Conservation (phyloP, 2,888 invertebrate species). For the Himalopsyche japonica region DNA sequence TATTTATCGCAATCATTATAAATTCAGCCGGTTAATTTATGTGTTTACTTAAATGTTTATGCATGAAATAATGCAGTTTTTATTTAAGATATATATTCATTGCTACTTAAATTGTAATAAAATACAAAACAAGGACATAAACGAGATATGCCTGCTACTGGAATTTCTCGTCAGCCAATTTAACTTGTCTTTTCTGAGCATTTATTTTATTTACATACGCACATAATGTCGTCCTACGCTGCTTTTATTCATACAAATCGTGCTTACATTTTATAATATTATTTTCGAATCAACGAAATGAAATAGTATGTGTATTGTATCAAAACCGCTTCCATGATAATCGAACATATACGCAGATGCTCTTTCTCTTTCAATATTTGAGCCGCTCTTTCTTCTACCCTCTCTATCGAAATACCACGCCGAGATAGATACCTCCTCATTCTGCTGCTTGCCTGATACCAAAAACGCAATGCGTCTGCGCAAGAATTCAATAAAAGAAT, state of each 20-base stretch:
- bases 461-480: conserved; percentile 35
- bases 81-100: background rate
- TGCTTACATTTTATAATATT: background rate
- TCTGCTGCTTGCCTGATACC: conserved; percentile 32
- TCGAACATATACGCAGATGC: background rate
- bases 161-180: conserved; percentile 1
- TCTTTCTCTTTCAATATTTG: background rate
- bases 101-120: background rate
- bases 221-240: background rate
- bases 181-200: background rate
- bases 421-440: conserved; percentile 8
- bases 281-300: background rate
- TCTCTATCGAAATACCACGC: background rate
- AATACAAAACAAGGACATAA: background rate
- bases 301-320: background rate
- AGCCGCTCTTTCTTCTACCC: background rate
- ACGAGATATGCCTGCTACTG: conserved; percentile 8
- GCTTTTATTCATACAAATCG: background rate
- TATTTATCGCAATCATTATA: background rate
- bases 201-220: conserved; percentile 6
- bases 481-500: conserved; percentile 30
- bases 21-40: background rate
- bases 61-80: background rate
- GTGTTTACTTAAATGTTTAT: background rate
- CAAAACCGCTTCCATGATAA: background rate